Base-by-base conservation (phyloP, 2,797 vertebrate genomes). In the Podargus strigoides region DNA sequence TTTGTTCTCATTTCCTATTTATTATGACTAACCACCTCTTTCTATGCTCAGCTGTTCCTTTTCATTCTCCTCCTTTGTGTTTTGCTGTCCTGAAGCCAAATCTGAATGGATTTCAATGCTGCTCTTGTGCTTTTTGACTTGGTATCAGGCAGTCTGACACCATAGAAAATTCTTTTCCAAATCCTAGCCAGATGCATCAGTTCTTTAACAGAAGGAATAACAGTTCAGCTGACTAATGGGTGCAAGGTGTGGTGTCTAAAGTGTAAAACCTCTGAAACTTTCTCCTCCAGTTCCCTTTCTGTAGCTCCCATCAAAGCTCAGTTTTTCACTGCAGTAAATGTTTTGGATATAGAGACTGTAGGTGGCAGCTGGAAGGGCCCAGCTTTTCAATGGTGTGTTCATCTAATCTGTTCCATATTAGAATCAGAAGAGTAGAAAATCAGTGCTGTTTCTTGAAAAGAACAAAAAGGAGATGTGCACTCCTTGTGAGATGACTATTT, bases 1-100 rank as follows among this genome's bases (percentile, higher is more conserved):
- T 91, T 95, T 85, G 58, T 95, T 96, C 85, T 92, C 47, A 32
- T 85, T 92, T 93, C 58, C 62, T 85, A 32, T 74, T 92, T 87
- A 39, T 70, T 55, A 62, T 93, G 42, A 84, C 62, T 91, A 83
- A 74, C 81, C 69, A 92, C 47, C 42, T 79, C 72, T 88, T 37
- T 87, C 62, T 87, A 4, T 58, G 44, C 69, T 94, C 85, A 94
- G 89, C 76, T 93, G 80, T 90, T 95, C 32, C 21, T 90, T 92
- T 94, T 76, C 85, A 75, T 94, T 81, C 17, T 90, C 12, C 27
- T 76, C 8, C 21, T 93, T 75, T 86, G 50, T 86, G 50, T 80
- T 92, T 80, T 89, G 70, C 81, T 86, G 64, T 89, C 44, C 75
- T 41, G 55, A 87, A 89, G 79, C 73, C 69, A 94, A 93, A 86